A percentile compares a stretch with the other conserved stretches of the same genome.
These are phyloP conservation scores for Recurvirostra avosetta DNA, from an alignment of 2,113 vertebrate species.

Conservation along the genomic window DNA sequence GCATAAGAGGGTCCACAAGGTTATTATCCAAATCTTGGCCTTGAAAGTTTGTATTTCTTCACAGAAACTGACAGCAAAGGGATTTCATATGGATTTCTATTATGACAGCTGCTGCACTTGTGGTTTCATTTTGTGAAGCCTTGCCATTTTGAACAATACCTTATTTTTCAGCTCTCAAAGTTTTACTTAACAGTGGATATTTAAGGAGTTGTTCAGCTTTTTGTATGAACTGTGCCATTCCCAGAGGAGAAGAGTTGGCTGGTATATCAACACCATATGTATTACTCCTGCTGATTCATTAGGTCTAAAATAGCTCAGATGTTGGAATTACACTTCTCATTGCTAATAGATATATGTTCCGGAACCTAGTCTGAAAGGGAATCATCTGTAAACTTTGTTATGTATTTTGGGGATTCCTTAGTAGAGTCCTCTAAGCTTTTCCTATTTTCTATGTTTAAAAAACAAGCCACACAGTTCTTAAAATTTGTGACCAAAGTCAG, in stretches of 20 bases:
- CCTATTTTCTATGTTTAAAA: not conserved
- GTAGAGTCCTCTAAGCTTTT: not conserved
- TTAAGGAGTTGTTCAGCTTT: conserved; percentile 8
- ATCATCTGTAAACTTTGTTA: not conserved
- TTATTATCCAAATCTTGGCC: not conserved
- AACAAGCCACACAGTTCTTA: not conserved
- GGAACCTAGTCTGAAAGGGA: not conserved
- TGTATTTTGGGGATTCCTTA: not conserved
- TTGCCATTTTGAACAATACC: conserved; percentile 24
- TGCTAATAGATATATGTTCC: not conserved
- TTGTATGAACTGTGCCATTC: not conserved
- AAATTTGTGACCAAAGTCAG: not conserved
- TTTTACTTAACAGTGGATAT: not conserved
- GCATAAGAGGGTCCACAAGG: not conserved
- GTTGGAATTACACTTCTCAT: not conserved
- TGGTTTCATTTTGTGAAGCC: conserved; percentile 26
- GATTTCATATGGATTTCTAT: not conserved
- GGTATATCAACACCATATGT: not conserved
- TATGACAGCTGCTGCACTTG: not conserved
- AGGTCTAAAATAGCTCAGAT: not conserved
- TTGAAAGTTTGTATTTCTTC: not conserved
- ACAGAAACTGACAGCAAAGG: not conserved
- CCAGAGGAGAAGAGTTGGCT: not conserved
- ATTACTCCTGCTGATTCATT: conserved; percentile 20
- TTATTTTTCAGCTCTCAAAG: not conserved